Base-by-base conservation (phyloP, 2,797 vertebrate species). In the Semotilus atromaculatus region DNA sequence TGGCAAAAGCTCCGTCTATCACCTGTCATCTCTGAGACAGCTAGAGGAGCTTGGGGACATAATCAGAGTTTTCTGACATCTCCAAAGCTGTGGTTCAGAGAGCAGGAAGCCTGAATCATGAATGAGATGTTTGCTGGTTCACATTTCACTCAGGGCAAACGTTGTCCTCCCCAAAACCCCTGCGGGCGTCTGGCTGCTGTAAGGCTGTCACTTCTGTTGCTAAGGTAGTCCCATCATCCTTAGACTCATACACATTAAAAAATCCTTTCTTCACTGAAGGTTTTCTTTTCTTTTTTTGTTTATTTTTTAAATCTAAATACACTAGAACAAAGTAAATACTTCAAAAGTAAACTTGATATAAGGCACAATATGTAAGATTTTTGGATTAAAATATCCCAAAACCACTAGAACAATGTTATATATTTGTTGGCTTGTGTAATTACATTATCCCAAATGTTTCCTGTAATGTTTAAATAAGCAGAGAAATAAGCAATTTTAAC, bases 71-170 rank as follows among this genome's bases (percentile, higher is more conserved):
- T 18, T 80, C 23, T 80, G 55, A 80, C 55, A 79, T 64, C 83
- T 64, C 68, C 53, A 80, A 51, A 72, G 75, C 40, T 62, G 38
- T 85, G 75, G 14, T 72, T 79, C 67, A 78, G 66, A 60, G 75
- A 79, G 21, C 55, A 62, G 67, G 75, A 80, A 34, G 29, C 40
- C 40, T 79, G 53, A 85, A 85, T 85, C 76, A 85, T 85, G 76
- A 80, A 85, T 85, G 76, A 85, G 76, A 77, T 75, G 36, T 84
- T 84, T 77, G 73, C 51, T 62, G 67, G 53, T 72, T 85, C 31
- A 80, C 53, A 29, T 73, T 79, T 85, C 67, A 85, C 75, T 64
- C n/a, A 38, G 40, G 76, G 68, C 38, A 80, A 73, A 64, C 4
- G 10, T 19, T 71, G 66, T 77, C 74, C 51, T 58, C 36, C 7